A percentile compares a stretch with the other conserved stretches of the same genome.
phyloP scores from a whole-genome alignment of 2,888 invertebrate species.

The Acronicta psi region DNA sequence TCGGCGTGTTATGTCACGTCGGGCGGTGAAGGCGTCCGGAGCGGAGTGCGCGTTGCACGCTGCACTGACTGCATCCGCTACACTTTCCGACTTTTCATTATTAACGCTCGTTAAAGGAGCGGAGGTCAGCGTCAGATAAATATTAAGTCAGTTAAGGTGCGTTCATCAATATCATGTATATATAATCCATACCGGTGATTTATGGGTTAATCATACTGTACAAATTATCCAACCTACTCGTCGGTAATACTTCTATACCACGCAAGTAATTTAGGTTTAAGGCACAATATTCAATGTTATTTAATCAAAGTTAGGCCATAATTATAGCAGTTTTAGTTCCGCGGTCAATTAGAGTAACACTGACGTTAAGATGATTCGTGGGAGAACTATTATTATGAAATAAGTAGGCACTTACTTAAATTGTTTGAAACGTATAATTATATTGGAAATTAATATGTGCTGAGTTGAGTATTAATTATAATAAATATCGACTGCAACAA shows the following conservation, averaged over 20 bases:
- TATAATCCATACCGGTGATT: constrained; percentile 18
- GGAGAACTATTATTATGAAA: no score
- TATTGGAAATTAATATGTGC: constrained; percentile 10
- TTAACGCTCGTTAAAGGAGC: constrained; percentile 69
- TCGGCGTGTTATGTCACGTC: constrained; percentile 79
- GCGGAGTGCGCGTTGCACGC: constrained; percentile 69
- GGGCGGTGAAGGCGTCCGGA: constrained; percentile 76
- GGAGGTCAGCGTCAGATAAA: constrained; percentile 70
- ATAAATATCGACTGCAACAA: constrained; percentile 20
- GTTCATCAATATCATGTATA: constrained; percentile 21
- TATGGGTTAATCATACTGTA: constrained; percentile 18
- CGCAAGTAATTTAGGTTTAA: no score
- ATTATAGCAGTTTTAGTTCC: no score
- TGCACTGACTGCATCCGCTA: constrained; percentile 65
- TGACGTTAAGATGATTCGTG: no score
- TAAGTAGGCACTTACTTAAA: not conserved
- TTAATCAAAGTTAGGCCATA: no score
- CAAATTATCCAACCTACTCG: constrained; percentile 3
- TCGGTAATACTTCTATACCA: no score
- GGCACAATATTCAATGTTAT: no score
- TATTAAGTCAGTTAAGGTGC: constrained; percentile 58
- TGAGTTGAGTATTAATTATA: constrained; percentile 19
- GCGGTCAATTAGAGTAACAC: no score
- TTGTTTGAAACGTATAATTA: not conserved
- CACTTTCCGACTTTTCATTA: constrained; percentile 81